Base-by-base conservation (phyloP, 2,113 vertebrate genomes). In the Pseudorhombus dupliciocellatus region DNA sequence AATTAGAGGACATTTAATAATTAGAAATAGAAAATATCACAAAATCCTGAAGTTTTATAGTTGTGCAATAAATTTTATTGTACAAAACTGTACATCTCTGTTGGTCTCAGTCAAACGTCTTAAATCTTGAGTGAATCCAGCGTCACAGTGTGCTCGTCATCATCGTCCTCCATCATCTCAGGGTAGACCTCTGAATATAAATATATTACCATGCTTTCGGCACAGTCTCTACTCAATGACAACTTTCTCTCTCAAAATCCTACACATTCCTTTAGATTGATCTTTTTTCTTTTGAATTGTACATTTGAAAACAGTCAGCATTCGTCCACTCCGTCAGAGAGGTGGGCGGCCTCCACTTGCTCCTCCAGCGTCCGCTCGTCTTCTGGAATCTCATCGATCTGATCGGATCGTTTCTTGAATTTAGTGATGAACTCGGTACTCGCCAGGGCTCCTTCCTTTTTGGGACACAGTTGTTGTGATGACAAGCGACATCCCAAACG, bases 371-470 rank as follows among this genome's bases (percentile, higher is more conserved):
- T 66, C 51, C 84, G 63, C 12, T 34, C 1, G 14, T 75, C 71
- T 0, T 79, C 75, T 6, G 31, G 1, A 1, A 28, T 50, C 53
- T 42, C 59, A 31, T 51, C 83, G 58, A 73, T 69, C 18, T 51
- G 59, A 28, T 26, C 58, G 6, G 15, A 42, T 50, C 28, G 72
- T 7, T 80, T 76, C 69, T 91, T 92, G 48, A 81, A 88, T 77
- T 92, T 94, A 37, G 83, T 61, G 56, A 93, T 84, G 60, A 94
- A 94, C 88, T 94, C 93, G 14, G 83, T 92, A 68, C 93, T 94
- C 61, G 89, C 89, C 64, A 94, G 84, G 0, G 92, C 92, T 31
- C 80, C 86, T 26, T 87, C 92, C 56, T 88, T 84, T 74, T 85
- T 90, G 12, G 89, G 85, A 25, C 90, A 90, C 15, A 7, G 68